Percentiles rank a stretch among this genome's conserved stretches.
These are phyloP conservation scores for Selenia dentaria DNA, from an alignment of 2,888 invertebrate genomes.

Conservation along the genomic window DNA sequence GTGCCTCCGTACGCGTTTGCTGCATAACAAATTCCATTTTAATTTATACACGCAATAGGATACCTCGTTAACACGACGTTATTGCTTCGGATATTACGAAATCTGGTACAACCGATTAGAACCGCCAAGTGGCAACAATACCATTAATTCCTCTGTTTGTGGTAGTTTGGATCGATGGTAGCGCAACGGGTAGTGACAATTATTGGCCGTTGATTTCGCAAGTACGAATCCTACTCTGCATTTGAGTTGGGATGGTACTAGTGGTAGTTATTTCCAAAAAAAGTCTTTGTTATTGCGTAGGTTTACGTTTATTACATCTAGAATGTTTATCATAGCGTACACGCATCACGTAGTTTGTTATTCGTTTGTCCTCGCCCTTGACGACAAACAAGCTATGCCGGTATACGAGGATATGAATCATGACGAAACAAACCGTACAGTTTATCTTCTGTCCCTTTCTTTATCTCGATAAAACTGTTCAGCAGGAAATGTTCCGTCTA, in stretches of 20 bases:
- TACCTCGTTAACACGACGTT: constrained; percentile 38
- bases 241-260: too few species aligned
- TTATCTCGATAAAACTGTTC: constrained; percentile 9
- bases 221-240: too few species aligned
- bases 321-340: constrained; percentile 20
- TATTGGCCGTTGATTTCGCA: too few species aligned
- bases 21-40: constrained; percentile 62
- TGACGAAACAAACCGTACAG: constrained; percentile 18
- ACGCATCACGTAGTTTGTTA: constrained; percentile 24
- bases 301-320: too few species aligned
- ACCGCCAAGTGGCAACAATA: too few species aligned
- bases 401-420: constrained; percentile 51
- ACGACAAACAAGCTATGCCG: constrained; percentile 45
- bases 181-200: too few species aligned
- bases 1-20: constrained; percentile 60
- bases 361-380: constrained; percentile 56
- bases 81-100: too few species aligned
- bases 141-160: too few species aligned
- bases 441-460: constrained; percentile 28
- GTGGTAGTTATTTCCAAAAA: too few species aligned
- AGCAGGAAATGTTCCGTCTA: constrained; percentile 10
- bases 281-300: too few species aligned
- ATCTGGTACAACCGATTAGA: too few species aligned
- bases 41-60: constrained; percentile 42
- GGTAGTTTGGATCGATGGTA: too few species aligned